Percentiles rank a stretch among this genome's conserved stretches.
These are phyloP conservation scores for Troides aeacus DNA, from an alignment of 2,888 invertebrate genomes.

Conservation along the genomic window DNA sequence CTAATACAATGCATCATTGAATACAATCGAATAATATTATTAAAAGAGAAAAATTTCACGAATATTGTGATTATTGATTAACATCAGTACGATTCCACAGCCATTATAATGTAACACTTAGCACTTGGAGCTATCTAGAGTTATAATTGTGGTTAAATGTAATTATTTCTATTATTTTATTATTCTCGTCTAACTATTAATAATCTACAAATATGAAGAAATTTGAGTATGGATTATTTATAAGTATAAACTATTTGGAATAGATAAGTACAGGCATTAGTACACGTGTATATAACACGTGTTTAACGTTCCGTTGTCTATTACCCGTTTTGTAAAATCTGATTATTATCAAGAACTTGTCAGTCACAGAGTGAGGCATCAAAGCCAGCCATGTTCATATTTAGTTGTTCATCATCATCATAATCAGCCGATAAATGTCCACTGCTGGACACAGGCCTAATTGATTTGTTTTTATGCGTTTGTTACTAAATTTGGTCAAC, in stretches of 20 bases:
- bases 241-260: conserved; percentile 2
- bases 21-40: conserved; percentile 51
- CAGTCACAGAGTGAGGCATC: not conserved
- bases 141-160: conserved; percentile 50
- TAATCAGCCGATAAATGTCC: no score
- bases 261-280: not conserved
- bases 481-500: not conserved
- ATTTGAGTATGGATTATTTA: conserved; percentile 8
- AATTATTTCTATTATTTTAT: conserved; percentile 34
- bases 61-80: conserved; percentile 60
- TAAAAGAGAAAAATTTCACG: conserved; percentile 52
- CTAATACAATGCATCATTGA: conserved; percentile 52
- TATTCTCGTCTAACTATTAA: conserved; percentile 42
- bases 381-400: not conserved
- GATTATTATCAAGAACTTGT: not conserved
- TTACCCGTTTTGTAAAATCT: not conserved
- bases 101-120: conserved; percentile 74
- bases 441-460: no score
- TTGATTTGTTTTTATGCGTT: no score
- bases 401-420: not conserved
- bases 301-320: conserved; percentile 44
- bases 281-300: conserved; percentile 40
- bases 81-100: conserved; percentile 77
- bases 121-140: conserved; percentile 66
- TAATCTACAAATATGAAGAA: conserved; percentile 30